A percentile compares a stretch with the other conserved stretches of the same genome.
Evolutionary conservation across 2,888 invertebrate genomes (phyloP).

Genomic region (Caenorhabditis angaria): DNA sequence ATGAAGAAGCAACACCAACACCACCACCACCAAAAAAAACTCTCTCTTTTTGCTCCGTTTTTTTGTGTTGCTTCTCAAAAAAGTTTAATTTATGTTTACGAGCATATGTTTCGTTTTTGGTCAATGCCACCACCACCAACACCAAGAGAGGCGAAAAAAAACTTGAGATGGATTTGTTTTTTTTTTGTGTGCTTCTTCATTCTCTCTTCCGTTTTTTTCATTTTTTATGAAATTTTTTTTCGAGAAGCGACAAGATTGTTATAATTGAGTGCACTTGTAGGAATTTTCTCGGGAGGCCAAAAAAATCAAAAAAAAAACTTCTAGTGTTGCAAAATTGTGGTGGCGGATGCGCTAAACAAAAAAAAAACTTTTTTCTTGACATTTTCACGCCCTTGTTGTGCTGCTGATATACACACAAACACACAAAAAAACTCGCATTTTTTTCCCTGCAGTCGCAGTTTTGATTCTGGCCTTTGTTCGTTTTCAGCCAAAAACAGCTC

Average conservation of each 20-base stretch:
- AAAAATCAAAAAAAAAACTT: neutral
- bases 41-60: neutral
- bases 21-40: too few relatives aligned
- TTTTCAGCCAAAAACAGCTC: slow-evolving; percentile 26
- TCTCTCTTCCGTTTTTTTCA: slow-evolving; percentile 9
- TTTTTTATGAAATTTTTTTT: neutral
- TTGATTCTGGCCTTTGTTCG: slow-evolving; percentile 8
- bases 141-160: slow-evolving; percentile 29
- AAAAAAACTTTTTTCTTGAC: slow-evolving; percentile 41
- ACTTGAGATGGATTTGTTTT: slow-evolving; percentile 41
- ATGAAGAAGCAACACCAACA: slow-evolving; percentile 30
- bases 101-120: slow-evolving; percentile 49
- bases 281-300: neutral
- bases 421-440: slow-evolving; percentile 15
- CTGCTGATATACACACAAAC: slow-evolving; percentile 39
- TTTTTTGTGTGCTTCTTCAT: slow-evolving; percentile 17
- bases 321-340: slow-evolving; percentile 2
- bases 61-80: slow-evolving; percentile 28
- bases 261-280: neutral
- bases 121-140: slow-evolving; percentile 23
- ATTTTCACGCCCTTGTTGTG: slow-evolving; percentile 51
- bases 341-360: slow-evolving; percentile 45
- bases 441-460: neutral
- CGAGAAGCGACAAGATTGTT: neutral
- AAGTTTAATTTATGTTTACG: slow-evolving; percentile 53